Evolutionary conservation across 2,113 vertebrate species (phyloP).

Genomic region (Acanthochromis polyacanthus): DNA sequence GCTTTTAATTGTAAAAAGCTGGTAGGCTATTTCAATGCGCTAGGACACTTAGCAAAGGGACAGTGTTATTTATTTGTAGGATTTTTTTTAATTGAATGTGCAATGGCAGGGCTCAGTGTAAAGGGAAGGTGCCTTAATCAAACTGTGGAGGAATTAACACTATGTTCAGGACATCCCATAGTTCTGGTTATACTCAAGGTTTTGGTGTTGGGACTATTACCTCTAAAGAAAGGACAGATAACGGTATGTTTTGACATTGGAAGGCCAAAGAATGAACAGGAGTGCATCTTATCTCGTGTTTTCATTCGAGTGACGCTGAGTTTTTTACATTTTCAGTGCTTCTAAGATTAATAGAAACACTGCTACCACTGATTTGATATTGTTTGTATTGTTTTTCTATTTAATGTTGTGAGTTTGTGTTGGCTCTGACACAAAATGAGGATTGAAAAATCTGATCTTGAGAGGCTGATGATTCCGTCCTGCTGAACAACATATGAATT

Average conservation of each 20-base stretch:
- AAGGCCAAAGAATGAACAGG: too few relatives aligned
- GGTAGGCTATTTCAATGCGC: background rate
- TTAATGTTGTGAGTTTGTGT: background rate
- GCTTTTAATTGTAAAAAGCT: background rate
- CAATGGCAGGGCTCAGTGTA: background rate
- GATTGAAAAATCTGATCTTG: background rate
- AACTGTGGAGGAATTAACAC: background rate
- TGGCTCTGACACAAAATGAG: background rate
- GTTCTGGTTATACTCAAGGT: background rate
- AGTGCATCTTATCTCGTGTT: too few relatives aligned
- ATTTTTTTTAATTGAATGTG: constrained; percentile 22
- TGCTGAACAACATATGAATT: background rate
- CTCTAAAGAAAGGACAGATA: background rate
- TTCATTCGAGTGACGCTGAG: too few relatives aligned
- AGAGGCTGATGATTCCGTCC: background rate
- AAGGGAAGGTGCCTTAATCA: constrained; percentile 29
- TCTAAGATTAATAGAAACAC: background rate
- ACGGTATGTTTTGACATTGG: background rate
- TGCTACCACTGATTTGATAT: background rate
- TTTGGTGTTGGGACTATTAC: background rate
- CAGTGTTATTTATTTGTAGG: constrained; percentile 39
- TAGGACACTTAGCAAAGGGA: background rate
- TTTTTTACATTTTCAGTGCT: background rate
- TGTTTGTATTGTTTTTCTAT: background rate
- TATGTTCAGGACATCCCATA: background rate